A percentile compares a stretch with the other conserved stretches of the same genome.
These are phyloP conservation scores for Drosophila lacteicornis DNA, from an alignment of 1,140 invertebrate species.

Conservation along the genomic window DNA sequence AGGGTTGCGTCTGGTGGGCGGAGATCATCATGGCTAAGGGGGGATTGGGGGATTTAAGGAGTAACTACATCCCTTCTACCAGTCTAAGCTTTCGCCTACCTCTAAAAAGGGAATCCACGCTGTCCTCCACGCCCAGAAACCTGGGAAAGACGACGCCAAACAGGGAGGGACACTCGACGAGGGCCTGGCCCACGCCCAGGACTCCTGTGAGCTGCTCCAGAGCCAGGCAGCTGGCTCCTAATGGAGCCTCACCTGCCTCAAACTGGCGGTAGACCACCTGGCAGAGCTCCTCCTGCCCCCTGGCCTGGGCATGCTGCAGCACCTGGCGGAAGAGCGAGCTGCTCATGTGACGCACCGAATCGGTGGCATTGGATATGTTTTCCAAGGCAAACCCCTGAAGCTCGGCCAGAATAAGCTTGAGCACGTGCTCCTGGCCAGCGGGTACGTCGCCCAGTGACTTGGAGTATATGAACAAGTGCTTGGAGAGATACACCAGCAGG, in stretches of 20 bases:
- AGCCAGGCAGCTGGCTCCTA: constrained; percentile 56
- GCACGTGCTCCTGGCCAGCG: background rate
- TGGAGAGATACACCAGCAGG: constrained; percentile 61
- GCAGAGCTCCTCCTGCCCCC: constrained; percentile 1
- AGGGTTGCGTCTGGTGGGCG: constrained; percentile 22
- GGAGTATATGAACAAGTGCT: constrained; percentile 55
- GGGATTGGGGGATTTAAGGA: background rate
- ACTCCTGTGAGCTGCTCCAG: constrained; percentile 57
- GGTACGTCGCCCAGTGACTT: constrained; percentile 27
- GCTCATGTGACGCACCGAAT: constrained; percentile 86
- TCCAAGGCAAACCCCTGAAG: constrained; percentile 85
- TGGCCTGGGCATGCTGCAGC: constrained; percentile 23
- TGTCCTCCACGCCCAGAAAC: constrained; percentile 63
- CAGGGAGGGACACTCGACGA: constrained; percentile 59
- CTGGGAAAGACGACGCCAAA: constrained; percentile 57
- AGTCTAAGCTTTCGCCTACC: constrained; percentile 30
- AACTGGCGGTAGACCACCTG: constrained; percentile 41
- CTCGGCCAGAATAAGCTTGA: constrained; percentile 21
- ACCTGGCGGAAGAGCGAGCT: constrained; percentile 80
- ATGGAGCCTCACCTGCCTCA: constrained; percentile 19
- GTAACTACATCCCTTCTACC: accelerated
- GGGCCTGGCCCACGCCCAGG: constrained; percentile 45
- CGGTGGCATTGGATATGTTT: constrained; percentile 81
- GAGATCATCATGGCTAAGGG: constrained; percentile 51
- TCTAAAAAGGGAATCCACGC: constrained; percentile 67